These are phyloP conservation scores for Lasioglossum malachurum DNA, from an alignment of 2,888 invertebrate species.

Conservation along the genomic window DNA sequence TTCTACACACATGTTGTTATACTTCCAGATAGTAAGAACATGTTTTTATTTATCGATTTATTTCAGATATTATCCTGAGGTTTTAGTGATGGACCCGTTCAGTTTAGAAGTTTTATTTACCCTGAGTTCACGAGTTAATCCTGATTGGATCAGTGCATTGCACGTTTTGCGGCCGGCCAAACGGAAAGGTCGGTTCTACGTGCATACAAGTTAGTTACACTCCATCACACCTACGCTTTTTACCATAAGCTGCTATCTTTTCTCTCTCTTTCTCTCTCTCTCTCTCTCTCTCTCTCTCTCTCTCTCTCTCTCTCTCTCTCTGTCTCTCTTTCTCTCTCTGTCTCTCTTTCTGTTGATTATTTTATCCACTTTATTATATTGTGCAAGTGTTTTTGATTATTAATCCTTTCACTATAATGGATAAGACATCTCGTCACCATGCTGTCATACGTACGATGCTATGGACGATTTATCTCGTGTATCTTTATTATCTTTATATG, in stretches of 20 bases:
- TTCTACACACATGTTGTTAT: slow-evolving; percentile 2
- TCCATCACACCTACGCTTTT: slow-evolving; percentile 84
- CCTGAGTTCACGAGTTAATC: slow-evolving; percentile 97
- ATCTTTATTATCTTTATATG: no score
- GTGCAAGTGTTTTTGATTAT: slow-evolving; percentile 43
- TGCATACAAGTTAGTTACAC: slow-evolving; percentile 85
- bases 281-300: slow-evolving; percentile 30
- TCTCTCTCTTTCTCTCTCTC: background rate
- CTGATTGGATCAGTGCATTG: slow-evolving; percentile 99
- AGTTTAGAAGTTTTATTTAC: slow-evolving; percentile 96
- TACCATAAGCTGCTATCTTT: slow-evolving; percentile 72
- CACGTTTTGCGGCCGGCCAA: slow-evolving; percentile 91
- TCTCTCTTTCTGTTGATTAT: background rate
- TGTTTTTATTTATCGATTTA: background rate
- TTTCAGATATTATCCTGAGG: slow-evolving; percentile 96
- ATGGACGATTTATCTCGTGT: no score
- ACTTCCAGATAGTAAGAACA: background rate
- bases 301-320: slow-evolving; percentile 14
- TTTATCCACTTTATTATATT: slow-evolving; percentile 47
- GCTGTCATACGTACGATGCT: no score
- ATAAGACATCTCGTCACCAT: no score
- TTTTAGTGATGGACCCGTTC: slow-evolving; percentile 98
- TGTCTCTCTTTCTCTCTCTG: slow-evolving; percentile 20
- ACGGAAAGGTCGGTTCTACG: slow-evolving; percentile 87
- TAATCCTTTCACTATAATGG: background rate